A percentile compares a stretch with the other conserved stretches of the same genome.
These are phyloP conservation scores for Falco novaeseelandiae DNA, from an alignment of 2,797 vertebrate species.

Conservation along the genomic window DNA sequence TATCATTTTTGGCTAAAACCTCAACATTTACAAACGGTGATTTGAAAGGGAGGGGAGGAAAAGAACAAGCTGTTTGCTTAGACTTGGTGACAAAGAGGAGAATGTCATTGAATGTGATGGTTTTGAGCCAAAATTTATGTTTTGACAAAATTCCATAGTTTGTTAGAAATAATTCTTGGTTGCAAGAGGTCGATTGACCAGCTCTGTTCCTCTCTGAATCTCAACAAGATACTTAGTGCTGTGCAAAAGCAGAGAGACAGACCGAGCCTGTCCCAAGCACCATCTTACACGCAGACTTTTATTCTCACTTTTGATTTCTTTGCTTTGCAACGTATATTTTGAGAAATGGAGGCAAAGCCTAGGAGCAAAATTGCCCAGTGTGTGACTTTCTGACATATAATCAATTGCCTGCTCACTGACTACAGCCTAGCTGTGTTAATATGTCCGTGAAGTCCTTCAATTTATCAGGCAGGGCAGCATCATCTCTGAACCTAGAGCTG, in stretches of 20 bases:
- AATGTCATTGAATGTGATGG: background rate
- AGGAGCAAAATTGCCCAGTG: constrained; percentile 49
- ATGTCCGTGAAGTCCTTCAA: constrained; percentile 54
- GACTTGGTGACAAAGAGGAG: background rate
- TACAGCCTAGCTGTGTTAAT: constrained; percentile 41
- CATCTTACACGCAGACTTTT: background rate
- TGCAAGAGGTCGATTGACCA: accelerated
- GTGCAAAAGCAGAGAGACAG: background rate
- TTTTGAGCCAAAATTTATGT: background rate
- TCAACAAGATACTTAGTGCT: background rate
- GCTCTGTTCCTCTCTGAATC: background rate
- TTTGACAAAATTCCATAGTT: background rate
- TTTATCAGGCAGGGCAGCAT: constrained; percentile 41
- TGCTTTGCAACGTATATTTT: constrained; percentile 31
- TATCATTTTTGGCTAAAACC: background rate
- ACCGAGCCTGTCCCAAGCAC: background rate
- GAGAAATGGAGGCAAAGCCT: constrained; percentile 51
- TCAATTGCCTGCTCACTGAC: constrained; percentile 65
- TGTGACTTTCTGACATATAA: constrained; percentile 66
- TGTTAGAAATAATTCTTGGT: background rate
- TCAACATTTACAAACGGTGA: background rate
- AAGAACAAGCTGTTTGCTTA: background rate
- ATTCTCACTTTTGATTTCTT: constrained; percentile 38
- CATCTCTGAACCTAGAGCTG: constrained; percentile 16
- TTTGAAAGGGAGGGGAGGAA: background rate